A percentile compares a stretch with the other conserved stretches of the same genome.
Conservation (phyloP, 2,888 invertebrate genomes). For the Ophioninae sp. region DNA sequence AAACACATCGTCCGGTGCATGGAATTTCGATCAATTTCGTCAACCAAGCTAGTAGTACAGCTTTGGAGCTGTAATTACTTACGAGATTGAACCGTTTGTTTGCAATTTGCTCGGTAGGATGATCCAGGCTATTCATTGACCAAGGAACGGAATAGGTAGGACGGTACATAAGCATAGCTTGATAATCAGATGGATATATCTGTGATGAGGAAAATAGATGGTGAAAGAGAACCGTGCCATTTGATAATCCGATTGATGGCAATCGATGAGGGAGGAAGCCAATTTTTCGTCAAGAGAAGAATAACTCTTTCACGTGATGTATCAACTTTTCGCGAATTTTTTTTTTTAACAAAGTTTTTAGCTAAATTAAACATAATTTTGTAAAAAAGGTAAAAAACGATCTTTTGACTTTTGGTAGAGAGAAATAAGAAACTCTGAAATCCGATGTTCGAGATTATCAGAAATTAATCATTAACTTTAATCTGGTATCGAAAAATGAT, state of each 20-base stretch:
- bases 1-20: neutral
- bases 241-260: neutral
- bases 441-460: neutral
- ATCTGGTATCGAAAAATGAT: constrained; percentile 15
- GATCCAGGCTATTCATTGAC: constrained; percentile 29
- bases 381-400: too few relatives aligned
- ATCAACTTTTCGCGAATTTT: too few relatives aligned
- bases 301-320: too few relatives aligned
- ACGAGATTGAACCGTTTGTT: constrained; percentile 54
- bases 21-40: constrained; percentile 42
- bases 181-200: constrained; percentile 6
- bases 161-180: neutral
- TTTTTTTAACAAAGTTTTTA: too few relatives aligned
- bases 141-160: neutral
- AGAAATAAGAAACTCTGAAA: neutral
- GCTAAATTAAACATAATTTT: too few relatives aligned
- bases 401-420: neutral
- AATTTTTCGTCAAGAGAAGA: too few relatives aligned
- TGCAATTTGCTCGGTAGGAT: constrained; percentile 48
- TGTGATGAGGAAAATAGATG: neutral
- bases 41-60: neutral
- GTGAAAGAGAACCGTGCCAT: neutral
- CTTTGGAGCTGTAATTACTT: constrained; percentile 56
- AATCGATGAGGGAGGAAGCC: too few relatives aligned
- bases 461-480: neutral